These are phyloP conservation scores for Callitettix versicolor DNA, from an alignment of 1,140 invertebrate species.

Conservation along the genomic window DNA sequence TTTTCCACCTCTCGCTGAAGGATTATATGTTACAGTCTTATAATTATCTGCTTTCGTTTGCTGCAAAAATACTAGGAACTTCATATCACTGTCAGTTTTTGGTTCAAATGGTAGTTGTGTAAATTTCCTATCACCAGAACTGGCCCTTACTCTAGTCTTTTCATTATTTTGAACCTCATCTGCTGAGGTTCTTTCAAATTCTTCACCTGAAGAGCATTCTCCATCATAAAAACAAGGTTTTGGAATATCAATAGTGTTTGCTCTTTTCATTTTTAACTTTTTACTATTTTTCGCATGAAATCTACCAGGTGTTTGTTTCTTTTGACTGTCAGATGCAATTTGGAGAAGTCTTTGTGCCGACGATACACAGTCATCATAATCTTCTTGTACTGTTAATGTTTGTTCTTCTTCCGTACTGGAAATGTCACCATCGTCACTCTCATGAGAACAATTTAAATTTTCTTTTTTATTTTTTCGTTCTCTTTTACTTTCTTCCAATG, in stretches of 20 bases:
- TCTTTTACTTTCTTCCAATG: conserved; percentile 20
- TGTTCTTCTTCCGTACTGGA: conserved; percentile 26
- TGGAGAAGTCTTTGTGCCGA: conserved; percentile 27
- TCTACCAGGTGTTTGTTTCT: conserved; percentile 27
- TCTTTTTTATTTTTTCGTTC: conserved; percentile 6
- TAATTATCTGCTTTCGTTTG: conserved; percentile 34
- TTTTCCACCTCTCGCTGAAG: conserved; percentile 26
- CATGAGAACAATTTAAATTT: neutral
- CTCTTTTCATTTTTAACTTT: conserved; percentile 69
- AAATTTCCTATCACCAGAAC: neutral
- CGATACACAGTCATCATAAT: conserved; percentile 16
- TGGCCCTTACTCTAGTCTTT: neutral
- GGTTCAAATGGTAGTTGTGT: conserved; percentile 52
- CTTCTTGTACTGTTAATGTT: neutral
- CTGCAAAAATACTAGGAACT: conserved; percentile 71
- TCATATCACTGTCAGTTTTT: conserved; percentile 73
- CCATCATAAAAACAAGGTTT: conserved; percentile 47
- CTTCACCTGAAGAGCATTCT: conserved; percentile 30
- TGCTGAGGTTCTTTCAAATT: conserved; percentile 23
- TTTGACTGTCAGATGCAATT: conserved; percentile 28
- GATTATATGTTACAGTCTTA: conserved; percentile 25
- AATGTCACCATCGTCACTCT: conserved; percentile 24
- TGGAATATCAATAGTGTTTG: conserved; percentile 79
- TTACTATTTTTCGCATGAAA: conserved; percentile 38
- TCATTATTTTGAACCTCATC: conserved; percentile 15